Conservation (phyloP, 2,888 invertebrate species). For the Troilus luridus region DNA sequence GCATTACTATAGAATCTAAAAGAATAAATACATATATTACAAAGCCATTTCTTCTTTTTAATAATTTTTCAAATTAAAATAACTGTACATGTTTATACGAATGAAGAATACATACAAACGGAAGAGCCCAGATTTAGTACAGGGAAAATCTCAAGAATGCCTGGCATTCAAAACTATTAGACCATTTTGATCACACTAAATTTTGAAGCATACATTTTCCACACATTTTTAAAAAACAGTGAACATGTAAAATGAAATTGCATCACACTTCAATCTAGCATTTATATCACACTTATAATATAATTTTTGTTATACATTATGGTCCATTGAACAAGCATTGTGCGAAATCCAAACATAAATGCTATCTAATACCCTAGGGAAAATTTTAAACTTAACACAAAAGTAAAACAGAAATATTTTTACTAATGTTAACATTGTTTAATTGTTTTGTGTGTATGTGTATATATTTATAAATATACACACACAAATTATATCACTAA, state of each 20-base stretch:
- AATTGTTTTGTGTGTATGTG: too few relatives aligned
- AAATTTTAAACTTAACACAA: background rate
- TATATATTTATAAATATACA: too few relatives aligned
- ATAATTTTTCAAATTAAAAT: background rate
- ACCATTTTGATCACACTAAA: constrained; percentile 44
- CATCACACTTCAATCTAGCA: background rate
- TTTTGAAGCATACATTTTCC: constrained; percentile 41
- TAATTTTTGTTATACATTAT: background rate
- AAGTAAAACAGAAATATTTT: background rate
- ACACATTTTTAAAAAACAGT: constrained; percentile 8
- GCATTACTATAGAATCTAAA: constrained; percentile 55
- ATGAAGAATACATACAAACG: constrained; percentile 6
- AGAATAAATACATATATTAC: constrained; percentile 60
- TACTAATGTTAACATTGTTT: background rate
- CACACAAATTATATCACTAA: background rate
- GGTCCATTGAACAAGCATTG: constrained; percentile 43
- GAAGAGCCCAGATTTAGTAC: constrained; percentile 36
- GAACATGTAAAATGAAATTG: constrained; percentile 31
- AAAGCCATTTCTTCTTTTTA: constrained; percentile 50
- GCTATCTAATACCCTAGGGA: background rate
- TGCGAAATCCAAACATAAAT: background rate
- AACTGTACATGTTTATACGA: constrained; percentile 39
- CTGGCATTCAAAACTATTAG: constrained; percentile 49
- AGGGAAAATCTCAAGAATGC: constrained; percentile 49
- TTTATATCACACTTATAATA: constrained; percentile 40